These are phyloP conservation scores for Hydropsyche betteni DNA, from an alignment of 2,888 invertebrate genomes.

Conservation along the genomic window DNA sequence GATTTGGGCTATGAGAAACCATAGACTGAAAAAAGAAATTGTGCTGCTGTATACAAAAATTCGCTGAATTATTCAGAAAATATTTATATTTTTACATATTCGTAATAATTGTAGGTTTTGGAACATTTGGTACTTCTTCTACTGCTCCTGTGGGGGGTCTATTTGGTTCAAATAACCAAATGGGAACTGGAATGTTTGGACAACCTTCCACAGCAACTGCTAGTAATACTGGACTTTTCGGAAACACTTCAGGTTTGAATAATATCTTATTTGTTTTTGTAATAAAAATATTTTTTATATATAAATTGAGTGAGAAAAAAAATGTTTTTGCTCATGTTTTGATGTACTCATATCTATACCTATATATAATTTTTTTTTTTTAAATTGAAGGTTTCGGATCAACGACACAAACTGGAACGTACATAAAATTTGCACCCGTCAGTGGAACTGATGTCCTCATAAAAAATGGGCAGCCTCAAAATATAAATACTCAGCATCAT, in stretches of 20 bases:
- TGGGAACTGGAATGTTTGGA: conserved; percentile 71
- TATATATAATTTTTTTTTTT: conserved; percentile 37
- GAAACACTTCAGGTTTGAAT: conserved; percentile 59
- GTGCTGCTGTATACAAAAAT: too few species aligned
- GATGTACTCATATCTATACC: conserved; percentile 52
- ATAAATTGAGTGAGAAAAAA: too few species aligned
- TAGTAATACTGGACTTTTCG: conserved; percentile 63
- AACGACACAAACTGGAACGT: conserved; percentile 72
- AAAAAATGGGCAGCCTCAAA: conserved; percentile 85
- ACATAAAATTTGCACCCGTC: conserved; percentile 86
- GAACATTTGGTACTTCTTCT: conserved; percentile 65
- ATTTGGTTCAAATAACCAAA: conserved; percentile 58
- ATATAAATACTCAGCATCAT: conserved; percentile 92
- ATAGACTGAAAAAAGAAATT: too few species aligned
- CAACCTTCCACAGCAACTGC: conserved; percentile 65
- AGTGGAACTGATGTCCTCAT: conserved; percentile 91
- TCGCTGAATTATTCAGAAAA: too few species aligned
- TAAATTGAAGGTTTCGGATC: conserved; percentile 56
- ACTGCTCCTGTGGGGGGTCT: conserved; percentile 58
- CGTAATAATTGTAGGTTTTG: conserved; percentile 61
- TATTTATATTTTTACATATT: too few species aligned
- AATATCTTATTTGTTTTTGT: background rate
- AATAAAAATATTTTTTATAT: background rate
- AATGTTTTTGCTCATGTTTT: too few species aligned
- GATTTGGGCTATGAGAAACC: too few species aligned